A percentile compares a stretch with the other conserved stretches of the same genome.
These are phyloP conservation scores for Hypselothyrea guttata DNA, from an alignment of 2,888 invertebrate genomes.

Conservation along the genomic window DNA sequence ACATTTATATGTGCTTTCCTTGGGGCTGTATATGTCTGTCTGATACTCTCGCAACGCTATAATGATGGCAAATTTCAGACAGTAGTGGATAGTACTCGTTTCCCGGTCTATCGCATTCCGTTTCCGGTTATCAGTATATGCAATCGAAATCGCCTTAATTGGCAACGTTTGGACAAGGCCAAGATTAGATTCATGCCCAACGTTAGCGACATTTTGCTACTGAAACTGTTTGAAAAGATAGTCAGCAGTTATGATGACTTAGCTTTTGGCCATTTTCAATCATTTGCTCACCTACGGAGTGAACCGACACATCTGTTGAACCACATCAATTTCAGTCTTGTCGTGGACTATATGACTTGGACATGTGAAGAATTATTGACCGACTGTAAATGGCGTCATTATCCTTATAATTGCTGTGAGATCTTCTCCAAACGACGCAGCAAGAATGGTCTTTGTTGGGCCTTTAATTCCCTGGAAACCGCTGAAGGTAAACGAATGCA, in stretches of 20 bases:
- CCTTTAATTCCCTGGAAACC: slow-evolving; percentile 82
- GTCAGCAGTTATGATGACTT: slow-evolving; percentile 71
- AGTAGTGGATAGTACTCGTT: slow-evolving; percentile 80
- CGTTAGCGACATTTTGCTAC: slow-evolving; percentile 43
- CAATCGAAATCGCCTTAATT: slow-evolving; percentile 80
- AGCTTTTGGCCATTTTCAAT: slow-evolving; percentile 76
- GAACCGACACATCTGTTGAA: slow-evolving; percentile 63
- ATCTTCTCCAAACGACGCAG: slow-evolving; percentile 82
- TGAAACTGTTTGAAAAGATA: slow-evolving; percentile 71
- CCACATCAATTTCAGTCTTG: slow-evolving; percentile 76
- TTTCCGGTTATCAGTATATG: slow-evolving; percentile 81
- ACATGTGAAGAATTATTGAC: slow-evolving; percentile 81
- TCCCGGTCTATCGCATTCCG: slow-evolving; percentile 77
- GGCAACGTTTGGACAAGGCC: slow-evolving; percentile 75
- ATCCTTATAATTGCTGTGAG: slow-evolving; percentile 82
- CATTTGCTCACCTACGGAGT: slow-evolving; percentile 59
- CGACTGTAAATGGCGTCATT: slow-evolving; percentile 82
- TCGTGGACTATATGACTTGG: slow-evolving; percentile 79
- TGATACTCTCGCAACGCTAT: slow-evolving; percentile 78
- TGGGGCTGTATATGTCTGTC: slow-evolving; percentile 76
- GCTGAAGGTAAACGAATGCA: slow-evolving; percentile 61
- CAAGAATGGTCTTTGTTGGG: slow-evolving; percentile 83
- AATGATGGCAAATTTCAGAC: slow-evolving; percentile 79
- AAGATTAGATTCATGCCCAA: slow-evolving; percentile 71
- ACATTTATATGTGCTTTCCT: slow-evolving; percentile 73